A percentile compares a stretch with the other conserved stretches of the same genome.
These are phyloP conservation scores for Chaenocephalus aceratus DNA, from an alignment of 2,113 vertebrate genomes.

Conservation along the genomic window DNA sequence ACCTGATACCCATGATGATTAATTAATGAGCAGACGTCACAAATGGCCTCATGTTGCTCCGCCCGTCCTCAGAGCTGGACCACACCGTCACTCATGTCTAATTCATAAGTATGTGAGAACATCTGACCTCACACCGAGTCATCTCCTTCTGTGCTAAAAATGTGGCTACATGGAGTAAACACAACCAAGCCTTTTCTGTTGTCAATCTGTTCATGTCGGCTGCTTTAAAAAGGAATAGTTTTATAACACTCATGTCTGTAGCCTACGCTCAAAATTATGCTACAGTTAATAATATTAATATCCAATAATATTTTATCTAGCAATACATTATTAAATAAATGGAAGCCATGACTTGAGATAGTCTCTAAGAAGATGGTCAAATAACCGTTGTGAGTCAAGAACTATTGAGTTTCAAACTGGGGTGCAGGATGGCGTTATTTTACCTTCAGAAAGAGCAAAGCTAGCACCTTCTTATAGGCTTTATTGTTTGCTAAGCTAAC, in stretches of 20 bases:
- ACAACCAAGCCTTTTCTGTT: background rate
- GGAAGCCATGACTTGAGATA: background rate
- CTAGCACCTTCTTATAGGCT: background rate
- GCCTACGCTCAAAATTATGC: background rate
- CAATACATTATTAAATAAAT: background rate
- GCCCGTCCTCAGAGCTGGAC: constrained; percentile 46
- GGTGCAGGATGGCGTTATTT: no score
- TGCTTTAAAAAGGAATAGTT: background rate
- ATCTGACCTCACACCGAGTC: constrained; percentile 64
- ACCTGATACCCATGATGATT: constrained; percentile 78
- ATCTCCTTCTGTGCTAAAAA: constrained; percentile 10
- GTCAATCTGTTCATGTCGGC: no score
- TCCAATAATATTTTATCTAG: background rate
- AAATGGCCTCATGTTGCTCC: constrained; percentile 73
- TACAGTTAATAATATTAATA: background rate
- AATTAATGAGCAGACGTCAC: constrained; percentile 78
- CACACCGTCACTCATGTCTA: constrained; percentile 63
- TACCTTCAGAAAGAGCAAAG: background rate
- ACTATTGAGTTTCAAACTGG: no score
- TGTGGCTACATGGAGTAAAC: background rate
- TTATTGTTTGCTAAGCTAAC: background rate
- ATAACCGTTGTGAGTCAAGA: background rate
- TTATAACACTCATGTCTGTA: background rate
- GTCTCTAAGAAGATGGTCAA: background rate
- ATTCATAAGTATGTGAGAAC: constrained; percentile 68